Conservation (phyloP, 2,797 vertebrate genomes). For the Merluccius polli region DNA sequence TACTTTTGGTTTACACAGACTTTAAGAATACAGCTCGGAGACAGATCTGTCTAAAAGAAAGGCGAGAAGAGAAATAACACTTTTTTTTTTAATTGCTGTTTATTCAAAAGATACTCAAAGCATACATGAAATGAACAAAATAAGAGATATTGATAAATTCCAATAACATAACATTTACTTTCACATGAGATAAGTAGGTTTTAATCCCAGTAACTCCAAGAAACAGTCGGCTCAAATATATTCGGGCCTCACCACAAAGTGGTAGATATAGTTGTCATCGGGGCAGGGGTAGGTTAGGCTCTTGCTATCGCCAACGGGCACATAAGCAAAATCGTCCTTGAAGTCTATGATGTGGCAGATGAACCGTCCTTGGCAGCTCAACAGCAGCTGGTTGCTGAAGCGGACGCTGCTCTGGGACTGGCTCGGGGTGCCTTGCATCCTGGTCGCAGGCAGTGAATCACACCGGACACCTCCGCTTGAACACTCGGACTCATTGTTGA, state of each 20-base stretch:
- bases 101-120: not conserved
- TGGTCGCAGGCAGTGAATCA: slow-evolving; percentile 43
- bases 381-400: slow-evolving; percentile 64
- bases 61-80: not conserved
- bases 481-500: slow-evolving; percentile 46
- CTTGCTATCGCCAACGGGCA: slow-evolving; percentile 33
- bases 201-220: slow-evolving; percentile 35
- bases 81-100: not conserved
- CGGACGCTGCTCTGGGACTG: slow-evolving; percentile 27
- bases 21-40: no score
- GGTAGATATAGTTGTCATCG: slow-evolving; percentile 50
- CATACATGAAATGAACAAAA: not conserved
- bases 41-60: no score
- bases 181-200: not conserved
- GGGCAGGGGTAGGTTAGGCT: slow-evolving; percentile 65
- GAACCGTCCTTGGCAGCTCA: slow-evolving; percentile 55
- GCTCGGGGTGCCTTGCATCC: not conserved
- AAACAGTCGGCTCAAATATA: no score
- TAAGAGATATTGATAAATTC: not conserved
- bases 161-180: not conserved
- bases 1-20: no score
- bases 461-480: slow-evolving; percentile 38
- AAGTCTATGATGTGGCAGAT: slow-evolving; percentile 69
- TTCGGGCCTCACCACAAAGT: slow-evolving; percentile 67
- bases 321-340: slow-evolving; percentile 39